phyloP scores from a whole-genome alignment of 2,113 vertebrate species.

The Glareola pratincola region DNA sequence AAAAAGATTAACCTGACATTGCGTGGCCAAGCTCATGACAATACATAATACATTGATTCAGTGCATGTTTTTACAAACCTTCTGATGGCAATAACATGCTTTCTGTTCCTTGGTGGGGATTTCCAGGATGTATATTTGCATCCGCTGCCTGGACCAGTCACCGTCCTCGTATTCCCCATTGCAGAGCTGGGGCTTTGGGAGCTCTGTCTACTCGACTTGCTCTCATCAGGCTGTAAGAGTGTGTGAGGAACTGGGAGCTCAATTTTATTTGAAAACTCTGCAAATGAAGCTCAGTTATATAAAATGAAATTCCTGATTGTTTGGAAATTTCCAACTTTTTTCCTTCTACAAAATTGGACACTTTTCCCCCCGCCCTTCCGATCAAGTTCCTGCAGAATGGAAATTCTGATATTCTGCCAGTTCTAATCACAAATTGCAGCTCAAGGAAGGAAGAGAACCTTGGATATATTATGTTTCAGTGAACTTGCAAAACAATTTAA shows the following conservation, averaged over 20 bases:
- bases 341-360: not conserved
- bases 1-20: not conserved
- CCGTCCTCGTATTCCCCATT: fast-evolving
- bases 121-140: not conserved
- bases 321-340: not conserved
- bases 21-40: not conserved
- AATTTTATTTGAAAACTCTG: not conserved
- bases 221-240: not conserved
- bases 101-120: not conserved
- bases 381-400: not conserved
- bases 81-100: not conserved
- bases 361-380: fast-evolving
- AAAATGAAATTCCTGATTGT: not conserved
- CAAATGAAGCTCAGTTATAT: not conserved
- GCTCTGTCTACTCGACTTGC: not conserved
- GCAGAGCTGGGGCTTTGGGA: not conserved
- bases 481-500: not conserved
- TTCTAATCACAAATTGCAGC: not conserved
- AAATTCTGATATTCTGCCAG: not conserved
- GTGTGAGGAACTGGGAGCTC: not conserved
- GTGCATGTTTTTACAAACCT: not conserved
- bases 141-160: not conserved
- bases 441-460: not conserved
- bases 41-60: not conserved
- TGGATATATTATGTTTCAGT: not conserved